Evolutionary conservation across 2,888 invertebrate species (phyloP), one percentile per base, ranked within the genome.

Genomic region (Caenorhabditis japonica): DNA sequence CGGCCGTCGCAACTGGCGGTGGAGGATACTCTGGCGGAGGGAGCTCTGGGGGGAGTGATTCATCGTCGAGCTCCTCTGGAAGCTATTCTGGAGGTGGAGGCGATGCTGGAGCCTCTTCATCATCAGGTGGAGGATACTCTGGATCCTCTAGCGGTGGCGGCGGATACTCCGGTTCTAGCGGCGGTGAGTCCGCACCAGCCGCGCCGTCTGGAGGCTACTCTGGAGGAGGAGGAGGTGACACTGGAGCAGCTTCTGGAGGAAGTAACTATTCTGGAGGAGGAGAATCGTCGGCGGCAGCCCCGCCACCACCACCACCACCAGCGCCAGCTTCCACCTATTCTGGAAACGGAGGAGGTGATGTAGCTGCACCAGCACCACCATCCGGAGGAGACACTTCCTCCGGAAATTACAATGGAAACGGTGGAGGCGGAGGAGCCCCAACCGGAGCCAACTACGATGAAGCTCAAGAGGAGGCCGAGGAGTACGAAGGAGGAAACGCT

Each of bases 401-500:
- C 15, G 44, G 52, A 27, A 46, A 49, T 52, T 60, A 68, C 52
- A 46, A 33, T 27, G 62, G 66, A 34, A 51, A 25, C 25, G 38
- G 49, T 41, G 69, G 52, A 23, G 73, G 39, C 1, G 60, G 55
- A 30, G 62, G 53, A 52, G 73, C 76, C 13, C 76, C 76, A 41
- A 58, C 43, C 15, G 78, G 78, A 30, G 78, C 75, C 10, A 78
- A 76, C 49, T 78, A 78, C 51, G 78, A 78, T 49, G 73, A 78
- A 25, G 75, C 75, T 19, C 70, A 73, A 39, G 72, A 72, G 34
- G 75, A 71, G 19, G 66, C 66, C 5, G 76, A 72, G 25, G 78
- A 79, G 34, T 76, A 79, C 27, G 76, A 79, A 10, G 76, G 76
- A 39, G 64, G 69, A 30, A 43, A 34, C 23, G 41, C 46, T 8